A percentile compares a stretch with the other conserved stretches of the same genome.
These are phyloP conservation scores for Lathronympha strigana DNA, from an alignment of 2,888 invertebrate species.

Conservation along the genomic window DNA sequence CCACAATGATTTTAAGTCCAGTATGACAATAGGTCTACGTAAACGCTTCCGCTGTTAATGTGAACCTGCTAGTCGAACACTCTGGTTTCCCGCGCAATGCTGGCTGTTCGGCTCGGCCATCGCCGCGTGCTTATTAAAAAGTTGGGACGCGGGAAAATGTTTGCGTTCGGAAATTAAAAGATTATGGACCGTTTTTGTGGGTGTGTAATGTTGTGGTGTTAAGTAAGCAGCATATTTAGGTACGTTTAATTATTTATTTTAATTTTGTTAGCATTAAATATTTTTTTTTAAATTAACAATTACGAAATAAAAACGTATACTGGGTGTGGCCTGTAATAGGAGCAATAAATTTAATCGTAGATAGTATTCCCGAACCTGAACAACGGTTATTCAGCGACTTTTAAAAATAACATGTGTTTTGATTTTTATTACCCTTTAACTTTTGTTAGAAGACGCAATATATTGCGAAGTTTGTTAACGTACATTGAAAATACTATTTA, in stretches of 20 bases:
- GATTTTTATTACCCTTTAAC: too few relatives aligned
- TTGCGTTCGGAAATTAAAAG: conserved; percentile 24
- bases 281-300: too few relatives aligned
- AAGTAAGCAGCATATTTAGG: background rate
- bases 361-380: too few relatives aligned
- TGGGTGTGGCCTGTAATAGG: too few relatives aligned
- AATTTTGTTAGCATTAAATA: background rate
- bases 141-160: conserved; percentile 25
- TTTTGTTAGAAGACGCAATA: too few relatives aligned
- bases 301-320: too few relatives aligned
- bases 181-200: conserved; percentile 11
- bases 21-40: conserved; percentile 33
- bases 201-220: conserved; percentile 6
- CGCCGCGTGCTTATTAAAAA: conserved; percentile 32
- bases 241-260: conserved; percentile 3
- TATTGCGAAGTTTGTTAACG: too few relatives aligned
- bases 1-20: conserved; percentile 36
- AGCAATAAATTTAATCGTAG: too few relatives aligned
- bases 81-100: conserved; percentile 41
- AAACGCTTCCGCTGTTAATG: conserved; percentile 39
- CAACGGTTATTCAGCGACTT: too few relatives aligned
- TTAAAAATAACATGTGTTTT: too few relatives aligned
- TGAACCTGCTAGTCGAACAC: conserved; percentile 31
- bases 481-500: too few relatives aligned
- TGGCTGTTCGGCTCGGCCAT: conserved; percentile 25